Evolutionary conservation across 1,140 invertebrate species (phyloP).

Genomic region (Campoletis sonorensis): DNA sequence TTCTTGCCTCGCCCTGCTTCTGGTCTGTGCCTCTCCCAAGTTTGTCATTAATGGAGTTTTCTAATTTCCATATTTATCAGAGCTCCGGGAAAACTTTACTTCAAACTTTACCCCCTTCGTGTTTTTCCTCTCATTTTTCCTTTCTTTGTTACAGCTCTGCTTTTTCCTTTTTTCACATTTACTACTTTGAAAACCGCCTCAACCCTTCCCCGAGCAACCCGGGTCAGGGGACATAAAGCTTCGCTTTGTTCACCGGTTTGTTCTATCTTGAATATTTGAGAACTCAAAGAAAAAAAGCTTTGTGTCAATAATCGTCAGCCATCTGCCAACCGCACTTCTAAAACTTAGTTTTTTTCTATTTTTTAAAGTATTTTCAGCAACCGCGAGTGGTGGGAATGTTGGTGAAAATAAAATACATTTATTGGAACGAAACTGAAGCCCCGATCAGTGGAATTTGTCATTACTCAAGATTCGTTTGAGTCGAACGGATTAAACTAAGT

Average conservation of each 20-base stretch:
- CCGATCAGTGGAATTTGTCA: too few species aligned
- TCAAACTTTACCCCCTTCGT: constrained; percentile 7
- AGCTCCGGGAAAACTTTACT: constrained; percentile 42
- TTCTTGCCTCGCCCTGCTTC: constrained; percentile 1
- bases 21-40: constrained; percentile 39
- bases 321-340: neutral
- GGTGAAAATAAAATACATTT: too few species aligned
- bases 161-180: neutral
- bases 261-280: constrained; percentile 2
- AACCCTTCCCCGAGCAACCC: neutral
- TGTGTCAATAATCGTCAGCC: neutral
- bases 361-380: neutral
- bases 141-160: neutral
- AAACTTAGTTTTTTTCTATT: neutral
- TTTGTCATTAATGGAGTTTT: constrained; percentile 54
- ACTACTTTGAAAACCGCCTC: constrained; percentile 13
- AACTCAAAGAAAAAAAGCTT: neutral
- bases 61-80: constrained; percentile 66
- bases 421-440: too few species aligned
- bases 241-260: constrained; percentile 6
- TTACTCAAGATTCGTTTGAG: too few species aligned
- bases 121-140: neutral
- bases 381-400: neutral
- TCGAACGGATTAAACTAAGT: too few species aligned
- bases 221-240: constrained; percentile 17